These are phyloP conservation scores for Aphelinus atriplicis DNA, from an alignment of 1,140 invertebrate species.

Conservation along the genomic window DNA sequence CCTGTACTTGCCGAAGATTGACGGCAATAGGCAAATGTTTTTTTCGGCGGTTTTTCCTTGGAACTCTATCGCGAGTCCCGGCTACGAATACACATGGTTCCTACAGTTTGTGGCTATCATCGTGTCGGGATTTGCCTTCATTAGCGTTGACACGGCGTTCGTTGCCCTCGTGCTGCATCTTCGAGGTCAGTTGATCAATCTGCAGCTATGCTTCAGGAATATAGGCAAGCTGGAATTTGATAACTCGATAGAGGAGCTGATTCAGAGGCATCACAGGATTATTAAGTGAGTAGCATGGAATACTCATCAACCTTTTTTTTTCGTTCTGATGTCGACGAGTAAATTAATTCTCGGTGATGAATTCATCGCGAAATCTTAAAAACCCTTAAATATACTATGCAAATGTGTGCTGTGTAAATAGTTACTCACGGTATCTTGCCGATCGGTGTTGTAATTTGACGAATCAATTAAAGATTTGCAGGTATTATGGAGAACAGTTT, in stretches of 20 bases:
- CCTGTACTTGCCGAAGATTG: not conserved
- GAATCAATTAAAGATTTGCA: conserved; percentile 48
- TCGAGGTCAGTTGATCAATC: conserved; percentile 28
- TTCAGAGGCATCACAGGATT: too few relatives aligned
- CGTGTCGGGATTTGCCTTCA: conserved; percentile 54
- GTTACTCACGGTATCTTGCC: too few relatives aligned
- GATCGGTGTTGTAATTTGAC: not conserved
- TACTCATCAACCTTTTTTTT: too few relatives aligned
- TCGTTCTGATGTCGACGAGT: too few relatives aligned
- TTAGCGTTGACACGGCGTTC: conserved; percentile 48
- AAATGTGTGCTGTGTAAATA: too few relatives aligned
- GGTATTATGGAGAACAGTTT: conserved; percentile 57
- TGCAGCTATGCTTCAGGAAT: too few relatives aligned
- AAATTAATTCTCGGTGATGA: too few relatives aligned
- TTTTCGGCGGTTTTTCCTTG: conserved; percentile 59
- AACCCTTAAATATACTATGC: not conserved
- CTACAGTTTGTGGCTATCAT: conserved; percentile 53
- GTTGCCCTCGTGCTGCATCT: conserved; percentile 50
- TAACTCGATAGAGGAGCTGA: too few relatives aligned
- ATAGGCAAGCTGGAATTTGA: too few relatives aligned
- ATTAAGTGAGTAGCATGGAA: too few relatives aligned
- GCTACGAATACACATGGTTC: conserved; percentile 60
- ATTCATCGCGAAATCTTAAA: too few relatives aligned
- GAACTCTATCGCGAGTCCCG: conserved; percentile 56
- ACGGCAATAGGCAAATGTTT: not conserved